Conservation (phyloP, 2,797 vertebrate genomes). For the Enteromius mattozi region DNA sequence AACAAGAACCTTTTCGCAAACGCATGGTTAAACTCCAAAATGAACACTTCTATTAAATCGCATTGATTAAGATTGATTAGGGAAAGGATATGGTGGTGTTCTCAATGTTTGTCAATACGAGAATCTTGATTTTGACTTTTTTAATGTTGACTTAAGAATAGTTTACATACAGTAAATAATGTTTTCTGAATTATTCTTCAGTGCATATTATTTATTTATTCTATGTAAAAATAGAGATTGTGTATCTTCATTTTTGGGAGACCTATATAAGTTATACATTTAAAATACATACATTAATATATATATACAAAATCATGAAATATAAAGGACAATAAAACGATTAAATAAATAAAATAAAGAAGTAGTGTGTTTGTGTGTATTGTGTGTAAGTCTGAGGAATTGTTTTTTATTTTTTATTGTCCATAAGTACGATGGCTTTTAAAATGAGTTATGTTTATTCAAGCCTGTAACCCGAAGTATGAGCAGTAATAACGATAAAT, state of each 20-base stretch:
- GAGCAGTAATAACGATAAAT: background rate
- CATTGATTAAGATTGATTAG: background rate
- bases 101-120: background rate
- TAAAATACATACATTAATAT: background rate
- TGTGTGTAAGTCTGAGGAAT: background rate
- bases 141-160: background rate
- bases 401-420: background rate
- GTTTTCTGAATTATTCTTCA: background rate
- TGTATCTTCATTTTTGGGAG: background rate
- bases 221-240: too few species aligned
- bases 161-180: background rate
- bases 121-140: background rate
- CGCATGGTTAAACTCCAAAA: background rate
- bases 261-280: background rate
- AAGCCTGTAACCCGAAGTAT: background rate
- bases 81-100: background rate
- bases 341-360: background rate
- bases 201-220: background rate
- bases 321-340: background rate
- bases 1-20: background rate
- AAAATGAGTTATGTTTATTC: background rate
- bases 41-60: background rate
- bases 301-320: background rate
- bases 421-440: background rate
- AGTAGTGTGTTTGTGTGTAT: background rate